Conservation (phyloP, 2,888 invertebrate species). For the Brachyptera putata region DNA sequence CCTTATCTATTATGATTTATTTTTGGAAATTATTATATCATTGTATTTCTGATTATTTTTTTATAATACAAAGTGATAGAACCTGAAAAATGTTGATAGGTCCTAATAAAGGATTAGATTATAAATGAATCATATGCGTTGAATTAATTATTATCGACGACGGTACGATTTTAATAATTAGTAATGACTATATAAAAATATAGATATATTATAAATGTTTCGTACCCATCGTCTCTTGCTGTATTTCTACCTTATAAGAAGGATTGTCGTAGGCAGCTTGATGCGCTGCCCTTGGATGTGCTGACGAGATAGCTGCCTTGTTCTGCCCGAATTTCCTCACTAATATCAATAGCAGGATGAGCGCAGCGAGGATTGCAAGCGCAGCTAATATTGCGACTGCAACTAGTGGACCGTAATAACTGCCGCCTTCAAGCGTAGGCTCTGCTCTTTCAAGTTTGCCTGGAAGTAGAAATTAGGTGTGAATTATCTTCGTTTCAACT, state of each 20-base stretch:
- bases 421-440: conserved; percentile 46
- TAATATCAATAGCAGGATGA: conserved; percentile 73
- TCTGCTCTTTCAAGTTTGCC: conserved; percentile 51
- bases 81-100: too few relatives aligned
- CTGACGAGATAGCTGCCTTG: conserved; percentile 73
- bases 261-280: conserved; percentile 78
- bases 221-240: conserved; percentile 91
- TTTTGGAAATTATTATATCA: too few relatives aligned
- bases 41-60: too few relatives aligned
- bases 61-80: too few relatives aligned
- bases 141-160: too few relatives aligned
- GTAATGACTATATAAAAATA: too few relatives aligned
- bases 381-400: conserved; percentile 85
- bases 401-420: conserved; percentile 85
- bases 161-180: too few relatives aligned
- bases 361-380: conserved; percentile 74
- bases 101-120: too few relatives aligned
- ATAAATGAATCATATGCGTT: too few relatives aligned
- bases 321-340: conserved; percentile 67
- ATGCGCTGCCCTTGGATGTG: conserved; percentile 56
- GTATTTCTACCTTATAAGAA: conserved; percentile 89
- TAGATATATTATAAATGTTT: too few relatives aligned
- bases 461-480: conserved; percentile 36
- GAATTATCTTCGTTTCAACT: background rate
- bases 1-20: too few relatives aligned